A percentile compares a stretch with the other conserved stretches of the same genome.
Conservation (phyloP, 2,888 invertebrate genomes). For the Drosophila ezoana region DNA sequence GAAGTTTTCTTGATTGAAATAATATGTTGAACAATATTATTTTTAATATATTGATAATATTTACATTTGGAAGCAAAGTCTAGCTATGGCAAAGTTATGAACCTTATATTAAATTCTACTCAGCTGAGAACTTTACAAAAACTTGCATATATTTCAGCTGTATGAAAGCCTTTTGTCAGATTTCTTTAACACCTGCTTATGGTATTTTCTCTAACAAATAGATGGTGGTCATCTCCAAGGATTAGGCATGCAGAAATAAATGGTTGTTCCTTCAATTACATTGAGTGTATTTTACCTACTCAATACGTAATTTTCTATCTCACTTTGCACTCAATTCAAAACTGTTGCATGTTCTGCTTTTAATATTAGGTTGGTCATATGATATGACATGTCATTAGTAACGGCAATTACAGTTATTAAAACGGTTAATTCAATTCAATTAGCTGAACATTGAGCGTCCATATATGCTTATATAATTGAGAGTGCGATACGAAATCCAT, state of each 20-base stretch:
- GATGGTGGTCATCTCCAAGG: neutral
- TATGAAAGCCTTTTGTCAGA: neutral
- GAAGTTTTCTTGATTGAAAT: conserved; percentile 2
- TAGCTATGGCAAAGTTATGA: neutral
- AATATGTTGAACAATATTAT: conserved; percentile 1
- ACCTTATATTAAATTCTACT: neutral
- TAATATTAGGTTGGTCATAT: neutral
- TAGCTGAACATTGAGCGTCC: neutral
- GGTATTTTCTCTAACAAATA: neutral
- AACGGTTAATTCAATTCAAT: conserved; percentile 10
- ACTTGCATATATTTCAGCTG: neutral
- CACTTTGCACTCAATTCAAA: conserved; percentile 5
- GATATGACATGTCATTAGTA: conserved; percentile 18
- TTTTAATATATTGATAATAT: neutral
- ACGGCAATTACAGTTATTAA: conserved; percentile 40
- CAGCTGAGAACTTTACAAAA: too few species aligned
- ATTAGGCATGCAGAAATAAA: neutral
- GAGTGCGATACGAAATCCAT: conserved; percentile 7
- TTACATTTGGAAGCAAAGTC: neutral
- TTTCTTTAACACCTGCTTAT: neutral
- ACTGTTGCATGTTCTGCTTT: neutral
- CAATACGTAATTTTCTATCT: neutral
- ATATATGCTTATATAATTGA: neutral
- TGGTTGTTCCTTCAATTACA: neutral
- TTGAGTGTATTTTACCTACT: neutral